Evolutionary conservation across 2,797 vertebrate species (phyloP).

Genomic region (Smutsia temminckii): DNA sequence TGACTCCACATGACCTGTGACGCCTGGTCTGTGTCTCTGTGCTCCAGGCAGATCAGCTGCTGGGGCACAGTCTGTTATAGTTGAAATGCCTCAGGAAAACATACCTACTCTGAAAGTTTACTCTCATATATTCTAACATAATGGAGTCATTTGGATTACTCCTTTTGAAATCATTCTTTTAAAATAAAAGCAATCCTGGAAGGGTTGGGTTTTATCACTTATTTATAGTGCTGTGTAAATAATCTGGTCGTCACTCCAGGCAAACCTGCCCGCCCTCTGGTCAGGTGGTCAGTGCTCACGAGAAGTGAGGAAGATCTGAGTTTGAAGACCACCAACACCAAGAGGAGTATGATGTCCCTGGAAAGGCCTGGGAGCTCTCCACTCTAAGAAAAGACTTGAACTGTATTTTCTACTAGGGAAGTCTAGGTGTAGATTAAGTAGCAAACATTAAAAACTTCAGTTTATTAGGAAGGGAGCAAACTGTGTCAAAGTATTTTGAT

Average conservation of each 20-base stretch:
- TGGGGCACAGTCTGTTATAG: not conserved
- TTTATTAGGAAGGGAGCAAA: not conserved
- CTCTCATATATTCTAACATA: not conserved
- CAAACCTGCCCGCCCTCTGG: not conserved
- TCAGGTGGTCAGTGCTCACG: not conserved
- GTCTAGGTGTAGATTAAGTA: not conserved
- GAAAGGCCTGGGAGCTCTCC: not conserved
- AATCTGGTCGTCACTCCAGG: not conserved
- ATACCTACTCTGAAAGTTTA: not conserved
- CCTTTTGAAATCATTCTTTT: not conserved
- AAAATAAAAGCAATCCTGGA: not conserved
- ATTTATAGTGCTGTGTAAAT: not conserved
- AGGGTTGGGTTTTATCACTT: not conserved
- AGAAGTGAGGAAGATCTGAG: not conserved
- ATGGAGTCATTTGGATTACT: not conserved
- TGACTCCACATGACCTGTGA: not conserved
- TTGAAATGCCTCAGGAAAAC: not conserved
- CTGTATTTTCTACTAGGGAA: conserved; percentile 1
- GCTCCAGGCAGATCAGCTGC: not conserved
- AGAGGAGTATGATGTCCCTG: not conserved
- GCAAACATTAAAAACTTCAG: not conserved
- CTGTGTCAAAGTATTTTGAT: conserved; percentile 9
- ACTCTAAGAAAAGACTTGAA: not conserved
- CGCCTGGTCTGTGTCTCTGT: not conserved
- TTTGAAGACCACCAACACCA: not conserved